Base-by-base conservation (phyloP, 2,888 invertebrate genomes). In the Nemotelus nigrinus region DNA sequence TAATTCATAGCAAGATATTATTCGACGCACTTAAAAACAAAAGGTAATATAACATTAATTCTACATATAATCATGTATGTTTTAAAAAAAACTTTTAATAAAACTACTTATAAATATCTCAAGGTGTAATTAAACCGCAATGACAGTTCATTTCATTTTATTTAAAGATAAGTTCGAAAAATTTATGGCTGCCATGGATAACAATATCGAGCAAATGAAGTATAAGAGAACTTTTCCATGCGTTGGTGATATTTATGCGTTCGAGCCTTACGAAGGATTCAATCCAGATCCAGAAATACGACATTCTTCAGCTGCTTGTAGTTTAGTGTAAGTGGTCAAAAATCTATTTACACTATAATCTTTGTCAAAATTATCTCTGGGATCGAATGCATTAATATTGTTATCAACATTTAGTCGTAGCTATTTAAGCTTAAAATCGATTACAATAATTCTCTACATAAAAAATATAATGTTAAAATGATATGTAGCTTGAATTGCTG, bases 261-360 rank as follows among this genome's bases (percentile, higher is more conserved):
- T 45, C 25, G 10, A 7, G 39, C 77, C 74, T 4, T 78, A 58
- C 58, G 0, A 58, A 2, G 77, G 74, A 4, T 78, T 39, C 57
- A 74, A 45, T 41, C 4, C 47, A 58, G 55, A 78, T 74, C 25
- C 39, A 41, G n/a, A 45, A 48, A 78, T 78, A 48, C 55, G 41
- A 44, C n/a, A 57, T 44, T 71, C 72, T 25, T 78, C 77, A 44
- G 67, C 65, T 50, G 65, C 77, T 43, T 78, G 77, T 8, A 67
- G 58, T 8, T 39, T 78, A 67, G 25, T 72, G 77, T 78, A 67
- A 78, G 25, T 47, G 8, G 25, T 1, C 6, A 58, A n/a, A 44
- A 60, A 25, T 25, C 25, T 41, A 63, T 63, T 39, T 63, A 41
- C 39, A 64, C 6, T 64, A 50, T 3, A 41, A 2, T 8, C 2